Evolutionary conservation across 2,888 invertebrate genomes (phyloP), one percentile per base, ranked within the genome.

Genomic region (Hirudinaria manillensis): DNA sequence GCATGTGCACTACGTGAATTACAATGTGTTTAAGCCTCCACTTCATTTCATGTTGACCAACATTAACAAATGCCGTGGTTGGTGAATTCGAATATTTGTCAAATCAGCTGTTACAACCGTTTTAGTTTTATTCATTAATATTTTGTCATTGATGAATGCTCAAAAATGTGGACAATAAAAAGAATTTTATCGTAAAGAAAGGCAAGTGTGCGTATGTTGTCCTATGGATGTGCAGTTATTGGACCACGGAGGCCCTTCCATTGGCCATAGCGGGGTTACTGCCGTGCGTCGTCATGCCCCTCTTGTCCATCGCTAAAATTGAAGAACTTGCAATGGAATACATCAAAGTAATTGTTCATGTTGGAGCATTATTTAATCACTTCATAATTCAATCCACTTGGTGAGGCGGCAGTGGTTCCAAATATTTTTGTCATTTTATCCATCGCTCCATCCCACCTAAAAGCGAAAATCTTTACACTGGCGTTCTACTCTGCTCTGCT

Each of bases 191-290:
- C n/a, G 24, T 61, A 61, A 34, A 51, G 72, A 32, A 72, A 56
- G 72, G 72, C 32, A 53, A 36, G 32, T 72, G 72, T 53, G 55
- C 56, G 3, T 72, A 72, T 32, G 72, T 72, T 3, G 72, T 72
- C 45, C 55, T 72, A 34, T 72, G 72, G 72, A 72, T 72, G 72
- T 72, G 72, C 56, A 72, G 55, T 72, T 72, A 72, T 56, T 72
- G 72, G 72, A 72, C 72, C 16, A 72, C 72, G n/a, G 72, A 72
- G 29, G 72, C 72, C 53, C 56, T 72, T 27, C 72, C 72, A 51
- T 55, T 72, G 56, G 72, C 72, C 21, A 51, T 72, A n/a, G 53
- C 72, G 29, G 72, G 55, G 13, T 55, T 72, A 19, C n/a, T 72
- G 32, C 72, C 72, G 21, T 72, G 72, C 56, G 19, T 72, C n/a